These are phyloP conservation scores for Maccullochella peelii DNA, from an alignment of 2,113 vertebrate genomes.

Conservation along the genomic window DNA sequence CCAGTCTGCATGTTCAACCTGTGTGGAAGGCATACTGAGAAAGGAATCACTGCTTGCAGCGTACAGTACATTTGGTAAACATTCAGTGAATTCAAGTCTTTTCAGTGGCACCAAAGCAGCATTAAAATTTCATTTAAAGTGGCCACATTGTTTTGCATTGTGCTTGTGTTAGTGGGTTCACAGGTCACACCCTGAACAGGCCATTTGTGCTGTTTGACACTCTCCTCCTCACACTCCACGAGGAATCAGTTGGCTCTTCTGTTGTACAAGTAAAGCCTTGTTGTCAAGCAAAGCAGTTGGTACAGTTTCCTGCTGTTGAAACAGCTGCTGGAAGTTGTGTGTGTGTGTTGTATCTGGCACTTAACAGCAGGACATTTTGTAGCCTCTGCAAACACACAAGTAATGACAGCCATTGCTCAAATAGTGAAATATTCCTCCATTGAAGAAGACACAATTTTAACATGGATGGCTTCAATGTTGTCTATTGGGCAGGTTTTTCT, in stretches of 20 bases:
- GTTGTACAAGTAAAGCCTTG: conserved; percentile 29
- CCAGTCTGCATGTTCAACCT: not conserved
- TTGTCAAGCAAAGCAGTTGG: conserved; percentile 41
- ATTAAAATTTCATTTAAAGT: not conserved
- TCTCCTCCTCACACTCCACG: not conserved
- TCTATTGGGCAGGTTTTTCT: not conserved
- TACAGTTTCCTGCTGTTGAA: conserved; percentile 46
- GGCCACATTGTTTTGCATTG: not conserved
- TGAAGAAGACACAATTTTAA: not conserved
- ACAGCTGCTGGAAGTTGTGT: conserved; percentile 48
- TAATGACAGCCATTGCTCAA: not conserved
- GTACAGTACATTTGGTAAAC: not conserved
- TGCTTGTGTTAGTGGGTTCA: conserved; percentile 26
- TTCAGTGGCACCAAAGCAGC: not conserved
- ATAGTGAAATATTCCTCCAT: not conserved
- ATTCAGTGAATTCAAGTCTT: not conserved
- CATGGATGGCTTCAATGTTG: not conserved
- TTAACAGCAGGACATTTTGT: conserved; percentile 2
- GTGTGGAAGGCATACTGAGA: not conserved
- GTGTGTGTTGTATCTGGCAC: not conserved
- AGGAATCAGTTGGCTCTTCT: conserved; percentile 4
- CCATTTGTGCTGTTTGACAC: conserved; percentile 20
- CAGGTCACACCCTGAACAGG: not conserved
- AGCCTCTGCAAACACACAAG: conserved; percentile 13
- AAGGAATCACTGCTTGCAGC: not conserved